Conservation (phyloP, 2,888 invertebrate species). For the Amblyjoppa fuscipennis region DNA sequence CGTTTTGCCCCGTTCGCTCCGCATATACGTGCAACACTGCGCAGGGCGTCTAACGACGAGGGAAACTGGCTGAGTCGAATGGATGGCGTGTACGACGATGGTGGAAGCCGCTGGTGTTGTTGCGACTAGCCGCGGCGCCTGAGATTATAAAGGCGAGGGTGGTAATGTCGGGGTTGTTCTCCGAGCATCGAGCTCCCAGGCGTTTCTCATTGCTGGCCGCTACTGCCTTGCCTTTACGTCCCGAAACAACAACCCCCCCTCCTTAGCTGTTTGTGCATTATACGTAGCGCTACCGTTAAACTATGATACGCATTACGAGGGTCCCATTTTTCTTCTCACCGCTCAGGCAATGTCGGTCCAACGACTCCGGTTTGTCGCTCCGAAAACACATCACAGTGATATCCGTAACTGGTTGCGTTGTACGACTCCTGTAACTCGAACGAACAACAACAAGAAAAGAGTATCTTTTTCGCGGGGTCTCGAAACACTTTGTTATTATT, state of each 20-base stretch:
- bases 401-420: not conserved
- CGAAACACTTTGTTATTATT: not conserved
- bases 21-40: not conserved
- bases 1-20: not conserved
- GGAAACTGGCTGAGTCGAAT: slow-evolving; percentile 8
- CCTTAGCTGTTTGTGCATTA: not conserved
- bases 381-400: slow-evolving; percentile 23
- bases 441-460: not conserved
- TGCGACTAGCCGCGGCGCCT: slow-evolving; percentile 23
- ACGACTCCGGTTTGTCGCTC: slow-evolving; percentile 10
- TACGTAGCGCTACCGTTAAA: not conserved
- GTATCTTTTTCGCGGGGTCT: not conserved
- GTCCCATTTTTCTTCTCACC: slow-evolving; percentile 33
- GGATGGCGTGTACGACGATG: slow-evolving; percentile 15
- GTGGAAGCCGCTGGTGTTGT: slow-evolving; percentile 20
- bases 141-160: slow-evolving; percentile 47
- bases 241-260: not conserved
- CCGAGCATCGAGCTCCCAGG: slow-evolving; percentile 16
- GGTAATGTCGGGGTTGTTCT: slow-evolving; percentile 35
- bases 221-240: slow-evolving; percentile 22
- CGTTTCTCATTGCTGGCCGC: slow-evolving; percentile 25
- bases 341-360: not conserved
- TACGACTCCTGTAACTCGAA: not conserved
- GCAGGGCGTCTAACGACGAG: not conserved
- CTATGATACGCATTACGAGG: slow-evolving; percentile 27